A percentile compares a stretch with the other conserved stretches of the same genome.
These are phyloP conservation scores for Zenarchopterus dispar DNA, from an alignment of 2,797 vertebrate species.

Conservation along the genomic window DNA sequence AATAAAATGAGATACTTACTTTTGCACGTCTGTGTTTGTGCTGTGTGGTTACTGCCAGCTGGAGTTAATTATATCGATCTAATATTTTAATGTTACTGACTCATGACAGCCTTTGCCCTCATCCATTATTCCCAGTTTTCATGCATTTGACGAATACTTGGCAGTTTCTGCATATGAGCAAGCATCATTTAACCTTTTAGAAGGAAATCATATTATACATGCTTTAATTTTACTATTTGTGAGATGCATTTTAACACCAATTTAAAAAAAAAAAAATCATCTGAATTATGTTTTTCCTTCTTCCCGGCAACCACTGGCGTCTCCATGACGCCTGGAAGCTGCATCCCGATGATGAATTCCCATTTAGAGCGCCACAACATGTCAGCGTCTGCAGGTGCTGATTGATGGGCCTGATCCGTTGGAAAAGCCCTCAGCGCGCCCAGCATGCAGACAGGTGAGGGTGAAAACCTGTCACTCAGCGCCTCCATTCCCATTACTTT, in stretches of 20 bases:
- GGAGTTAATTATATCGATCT: too few relatives aligned
- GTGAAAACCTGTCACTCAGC: slow-evolving; percentile 70
- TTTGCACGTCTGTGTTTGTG: too few relatives aligned
- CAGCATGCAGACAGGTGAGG: slow-evolving; percentile 50
- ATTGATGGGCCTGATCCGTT: slow-evolving; percentile 59
- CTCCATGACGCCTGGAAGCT: slow-evolving; percentile 11
- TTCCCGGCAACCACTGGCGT: slow-evolving; percentile 16
- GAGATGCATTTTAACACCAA: background rate
- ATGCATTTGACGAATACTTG: background rate
- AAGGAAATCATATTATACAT: slow-evolving; percentile 24
- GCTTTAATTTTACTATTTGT: background rate
- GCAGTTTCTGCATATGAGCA: slow-evolving; percentile 20
- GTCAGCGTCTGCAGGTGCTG: slow-evolving; percentile 35
- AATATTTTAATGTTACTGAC: background rate
- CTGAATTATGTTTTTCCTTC: slow-evolving; percentile 8
- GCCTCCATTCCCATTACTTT: slow-evolving; percentile 52
- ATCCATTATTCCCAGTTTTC: slow-evolving; percentile 7
- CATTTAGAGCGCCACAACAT: slow-evolving; percentile 25
- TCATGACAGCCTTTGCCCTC: background rate
- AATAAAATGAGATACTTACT: too few relatives aligned
- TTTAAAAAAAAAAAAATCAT: too few relatives aligned
- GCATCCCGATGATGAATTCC: slow-evolving; percentile 39
- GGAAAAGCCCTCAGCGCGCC: slow-evolving; percentile 32
- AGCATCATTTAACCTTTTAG: slow-evolving; percentile 23
- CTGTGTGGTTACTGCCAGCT: too few relatives aligned